Evolutionary conservation across 2,888 invertebrate species (phyloP).

Genomic region (Brenthis hecate): DNA sequence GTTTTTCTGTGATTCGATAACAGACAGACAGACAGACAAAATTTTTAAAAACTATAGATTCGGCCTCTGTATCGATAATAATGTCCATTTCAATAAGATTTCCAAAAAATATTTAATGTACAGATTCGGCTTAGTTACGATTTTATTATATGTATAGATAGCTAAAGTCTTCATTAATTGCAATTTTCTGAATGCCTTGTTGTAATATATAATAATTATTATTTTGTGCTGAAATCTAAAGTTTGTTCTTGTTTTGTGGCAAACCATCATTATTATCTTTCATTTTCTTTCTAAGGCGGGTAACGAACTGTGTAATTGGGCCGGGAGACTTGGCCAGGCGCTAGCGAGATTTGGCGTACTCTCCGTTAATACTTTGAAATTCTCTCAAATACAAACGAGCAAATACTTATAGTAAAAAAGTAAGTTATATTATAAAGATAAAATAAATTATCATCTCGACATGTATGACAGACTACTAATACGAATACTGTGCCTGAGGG

Average conservation of each 20-base stretch:
- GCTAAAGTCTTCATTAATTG: too few relatives aligned
- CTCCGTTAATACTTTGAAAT: conserved; percentile 51
- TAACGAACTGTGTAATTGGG: conserved; percentile 77
- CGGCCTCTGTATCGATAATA: too few relatives aligned
- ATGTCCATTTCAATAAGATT: too few relatives aligned
- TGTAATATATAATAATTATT: conserved; percentile 2
- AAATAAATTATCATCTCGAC: too few relatives aligned
- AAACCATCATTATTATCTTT: conserved; percentile 59
- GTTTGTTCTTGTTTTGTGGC: conserved; percentile 50
- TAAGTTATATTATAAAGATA: neutral
- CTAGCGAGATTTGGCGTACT: conserved; percentile 55
- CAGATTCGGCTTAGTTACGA: too few relatives aligned
- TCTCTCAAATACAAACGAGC: conserved; percentile 17
- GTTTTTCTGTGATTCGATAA: too few relatives aligned
- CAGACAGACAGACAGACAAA: too few relatives aligned
- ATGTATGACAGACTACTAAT: neutral
- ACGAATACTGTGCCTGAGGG: too few relatives aligned
- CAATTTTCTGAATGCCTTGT: too few relatives aligned
- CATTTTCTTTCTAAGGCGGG: conserved; percentile 69
- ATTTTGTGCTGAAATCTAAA: conserved; percentile 31
- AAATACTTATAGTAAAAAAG: neutral
- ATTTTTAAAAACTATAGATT: too few relatives aligned
- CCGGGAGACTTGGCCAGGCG: conserved; percentile 59
- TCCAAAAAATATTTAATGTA: too few relatives aligned
- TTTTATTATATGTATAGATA: too few relatives aligned